Evolutionary conservation across 2,888 invertebrate genomes (phyloP), one percentile per base, ranked within the genome.

Genomic region (Rugalucina vietnamica): DNA sequence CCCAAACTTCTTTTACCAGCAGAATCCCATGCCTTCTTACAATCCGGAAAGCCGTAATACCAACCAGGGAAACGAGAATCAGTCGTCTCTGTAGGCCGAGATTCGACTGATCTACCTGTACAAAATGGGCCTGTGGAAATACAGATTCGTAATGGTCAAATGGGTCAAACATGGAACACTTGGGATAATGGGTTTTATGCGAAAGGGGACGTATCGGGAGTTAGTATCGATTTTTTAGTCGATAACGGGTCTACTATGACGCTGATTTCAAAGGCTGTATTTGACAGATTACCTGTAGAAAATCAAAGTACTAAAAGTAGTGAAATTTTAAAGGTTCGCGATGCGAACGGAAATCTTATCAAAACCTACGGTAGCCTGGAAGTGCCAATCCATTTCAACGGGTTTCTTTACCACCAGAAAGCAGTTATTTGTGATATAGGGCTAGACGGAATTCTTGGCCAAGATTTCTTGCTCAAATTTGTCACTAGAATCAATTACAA

Each of bases 131-230:
- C 36, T 29, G 21, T 21, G 12, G 39, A 36, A 2, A 36, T 21
- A 70, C 12, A 14, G 4, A 39, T 78, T 27, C 34, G 70, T 21
- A 69, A 60, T n/a, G 34, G 70, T 70, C 69, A 76, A 1, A 8
- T 76, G 14, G 76, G 36, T 32, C 50, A 60, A n/a, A n/a, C 34
- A n/a, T 10, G 32, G 14, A 24, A 29, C n/a, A 65, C 24, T 24
- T 77, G 77, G 78, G 78, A 78, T 71, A 78, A 78, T 36, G 78
- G 70, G 29, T 78, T 78, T 77, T 70, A 49, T 70, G 29, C 50
- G 27, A 49, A 37, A 12, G 78, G 69, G 8, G 32, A 50, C 14
- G n/a, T 43, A 24, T n/a, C 1, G 10, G 71, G 50, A 12, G 24
- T 70, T 18, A n/a, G 32, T 29, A 14, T 78, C 0, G 32, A 78